Evolutionary conservation across 2,113 vertebrate genomes (phyloP).

Genomic region (Lophochroa leadbeateri): DNA sequence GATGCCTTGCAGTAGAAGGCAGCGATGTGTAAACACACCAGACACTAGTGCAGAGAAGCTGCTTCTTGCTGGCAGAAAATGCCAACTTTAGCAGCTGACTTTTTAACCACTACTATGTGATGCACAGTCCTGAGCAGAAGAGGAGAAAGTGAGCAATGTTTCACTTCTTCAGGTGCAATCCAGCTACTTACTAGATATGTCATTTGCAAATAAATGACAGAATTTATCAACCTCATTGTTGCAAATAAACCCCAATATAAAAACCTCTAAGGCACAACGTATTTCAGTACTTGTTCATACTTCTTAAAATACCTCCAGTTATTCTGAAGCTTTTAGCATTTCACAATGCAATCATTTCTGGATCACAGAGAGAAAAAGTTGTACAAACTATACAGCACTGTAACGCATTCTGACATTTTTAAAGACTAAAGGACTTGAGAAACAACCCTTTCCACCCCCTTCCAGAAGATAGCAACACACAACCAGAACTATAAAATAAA

Average conservation of each 20-base stretch:
- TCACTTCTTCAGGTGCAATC: neutral
- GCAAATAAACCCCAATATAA: neutral
- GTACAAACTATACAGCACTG: neutral
- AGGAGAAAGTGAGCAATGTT: neutral
- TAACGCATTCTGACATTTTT: neutral
- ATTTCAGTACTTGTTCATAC: neutral
- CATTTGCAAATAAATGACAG: neutral
- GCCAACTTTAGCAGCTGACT: neutral
- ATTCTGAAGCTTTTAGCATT: neutral
- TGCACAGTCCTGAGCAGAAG: neutral
- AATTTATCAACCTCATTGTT: neutral
- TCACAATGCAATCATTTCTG: neutral
- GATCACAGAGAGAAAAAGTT: neutral
- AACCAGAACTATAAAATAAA: neutral
- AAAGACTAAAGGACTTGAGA: neutral
- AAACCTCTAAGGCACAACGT: neutral
- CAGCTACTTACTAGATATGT: neutral
- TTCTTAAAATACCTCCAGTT: neutral
- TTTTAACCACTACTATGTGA: neutral
- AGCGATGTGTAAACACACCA: neutral
- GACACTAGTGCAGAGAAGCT: neutral
- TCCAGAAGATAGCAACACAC: neutral
- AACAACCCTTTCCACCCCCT: neutral
- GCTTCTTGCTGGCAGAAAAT: neutral
- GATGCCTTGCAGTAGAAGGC: neutral